Evolutionary conservation across 1,140 invertebrate species (phyloP).

Genomic region (Zophobas morio): DNA sequence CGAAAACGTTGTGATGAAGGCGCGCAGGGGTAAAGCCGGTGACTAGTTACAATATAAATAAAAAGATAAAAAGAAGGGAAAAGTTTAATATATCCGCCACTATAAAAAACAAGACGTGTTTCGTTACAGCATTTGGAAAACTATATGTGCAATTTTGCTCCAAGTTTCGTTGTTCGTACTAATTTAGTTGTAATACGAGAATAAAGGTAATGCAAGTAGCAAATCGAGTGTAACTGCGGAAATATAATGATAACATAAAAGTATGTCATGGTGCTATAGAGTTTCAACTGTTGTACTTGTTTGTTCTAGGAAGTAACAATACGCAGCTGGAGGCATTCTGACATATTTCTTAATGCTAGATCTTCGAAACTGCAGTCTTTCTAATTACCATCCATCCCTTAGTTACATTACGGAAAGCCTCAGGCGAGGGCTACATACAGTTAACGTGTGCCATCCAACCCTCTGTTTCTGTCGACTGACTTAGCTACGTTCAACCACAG

Average conservation of each 20-base stretch:
- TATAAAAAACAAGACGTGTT: constrained; percentile 17
- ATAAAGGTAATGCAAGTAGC: constrained; percentile 38
- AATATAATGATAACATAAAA: constrained; percentile 38
- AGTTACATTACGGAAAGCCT: constrained; percentile 42
- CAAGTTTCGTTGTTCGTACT: constrained; percentile 22
- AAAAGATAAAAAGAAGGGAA: constrained; percentile 1
- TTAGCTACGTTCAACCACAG: constrained; percentile 47
- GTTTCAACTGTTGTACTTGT: constrained; percentile 24
- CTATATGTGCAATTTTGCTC: constrained; percentile 16
- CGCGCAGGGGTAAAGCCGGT: not conserved
- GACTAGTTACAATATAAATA: constrained; percentile 8
- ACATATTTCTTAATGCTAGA: constrained; percentile 44
- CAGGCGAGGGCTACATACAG: constrained; percentile 42
- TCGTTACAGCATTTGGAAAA: not conserved
- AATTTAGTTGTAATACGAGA: constrained; percentile 43
- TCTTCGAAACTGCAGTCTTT: constrained; percentile 37
- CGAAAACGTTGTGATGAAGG: not conserved
- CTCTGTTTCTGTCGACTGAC: constrained; percentile 49
- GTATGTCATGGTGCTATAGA: constrained; percentile 20
- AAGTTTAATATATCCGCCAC: constrained; percentile 20
- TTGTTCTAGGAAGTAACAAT: constrained; percentile 18
- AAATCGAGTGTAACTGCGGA: constrained; percentile 34
- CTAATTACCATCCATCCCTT: constrained; percentile 44
- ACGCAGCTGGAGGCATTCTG: constrained; percentile 16
- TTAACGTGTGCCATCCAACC: constrained; percentile 46